These are phyloP conservation scores for Hyles euphorbiae DNA, from an alignment of 1,140 invertebrate genomes.

Conservation along the genomic window DNA sequence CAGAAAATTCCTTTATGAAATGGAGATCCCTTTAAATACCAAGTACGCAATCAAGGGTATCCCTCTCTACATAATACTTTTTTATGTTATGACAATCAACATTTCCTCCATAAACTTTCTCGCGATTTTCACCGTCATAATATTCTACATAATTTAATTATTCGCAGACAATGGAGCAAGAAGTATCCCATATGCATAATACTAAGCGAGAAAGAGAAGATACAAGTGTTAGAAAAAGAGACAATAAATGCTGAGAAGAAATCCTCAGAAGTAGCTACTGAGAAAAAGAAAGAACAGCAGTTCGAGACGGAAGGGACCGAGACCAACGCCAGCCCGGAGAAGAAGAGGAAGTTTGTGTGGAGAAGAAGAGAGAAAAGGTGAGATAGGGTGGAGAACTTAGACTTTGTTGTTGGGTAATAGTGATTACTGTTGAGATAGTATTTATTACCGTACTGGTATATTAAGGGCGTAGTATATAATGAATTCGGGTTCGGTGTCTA, in stretches of 20 bases:
- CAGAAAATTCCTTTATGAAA: no score
- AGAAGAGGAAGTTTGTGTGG: constrained; percentile 65
- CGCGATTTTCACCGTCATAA: no score
- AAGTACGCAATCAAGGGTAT: no score
- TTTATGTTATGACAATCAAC: no score
- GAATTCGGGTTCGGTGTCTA: no score
- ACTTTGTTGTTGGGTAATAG: not conserved
- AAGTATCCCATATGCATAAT: constrained; percentile 92
- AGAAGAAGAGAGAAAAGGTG: constrained; percentile 60
- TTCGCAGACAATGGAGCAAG: constrained; percentile 88
- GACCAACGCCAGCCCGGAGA: constrained; percentile 61
- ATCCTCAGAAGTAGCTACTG: constrained; percentile 23
- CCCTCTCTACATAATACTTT: no score
- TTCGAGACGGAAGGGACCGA: constrained; percentile 50
- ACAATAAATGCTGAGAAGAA: constrained; percentile 35
- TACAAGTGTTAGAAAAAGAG: constrained; percentile 66
- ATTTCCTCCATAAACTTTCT: no score
- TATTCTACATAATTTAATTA: constrained; percentile 6
- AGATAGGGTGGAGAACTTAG: not conserved
- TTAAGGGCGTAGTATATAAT: no score
- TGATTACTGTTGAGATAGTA: not conserved
- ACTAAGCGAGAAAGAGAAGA: constrained; percentile 65
- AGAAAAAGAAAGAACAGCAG: constrained; percentile 45
- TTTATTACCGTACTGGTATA: no score
- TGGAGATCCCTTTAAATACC: no score